phyloP scores from a whole-genome alignment of 2,797 vertebrate genomes.

The Pangasius macronema region DNA sequence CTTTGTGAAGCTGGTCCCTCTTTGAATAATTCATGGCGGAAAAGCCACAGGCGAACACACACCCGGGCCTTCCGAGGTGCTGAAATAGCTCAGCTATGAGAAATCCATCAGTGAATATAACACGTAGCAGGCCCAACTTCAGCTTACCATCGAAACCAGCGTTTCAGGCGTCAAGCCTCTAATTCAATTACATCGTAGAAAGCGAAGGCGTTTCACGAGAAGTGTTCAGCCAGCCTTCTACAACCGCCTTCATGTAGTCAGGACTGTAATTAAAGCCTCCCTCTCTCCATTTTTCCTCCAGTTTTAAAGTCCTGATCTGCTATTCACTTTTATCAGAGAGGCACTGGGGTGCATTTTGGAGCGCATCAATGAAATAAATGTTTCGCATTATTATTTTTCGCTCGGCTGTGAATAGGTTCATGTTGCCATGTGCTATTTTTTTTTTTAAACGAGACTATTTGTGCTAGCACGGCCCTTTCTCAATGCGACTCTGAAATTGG shows the following conservation, averaged over 20 bases:
- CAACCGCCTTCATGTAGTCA: constrained; percentile 4
- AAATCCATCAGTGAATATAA: constrained; percentile 47
- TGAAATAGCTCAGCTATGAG: constrained; percentile 67
- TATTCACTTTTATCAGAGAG: constrained; percentile 32
- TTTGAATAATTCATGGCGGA: constrained; percentile 78
- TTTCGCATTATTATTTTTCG: not conserved
- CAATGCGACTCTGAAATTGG: constrained; percentile 68
- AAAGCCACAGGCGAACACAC: constrained; percentile 72
- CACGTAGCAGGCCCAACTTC: constrained; percentile 28
- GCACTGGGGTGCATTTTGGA: constrained; percentile 35
- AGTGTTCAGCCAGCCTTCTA: constrained; percentile 30
- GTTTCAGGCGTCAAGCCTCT: constrained; percentile 37
- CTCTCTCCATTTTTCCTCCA: not conserved
- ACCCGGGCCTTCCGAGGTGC: constrained; percentile 59
- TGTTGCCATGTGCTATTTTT: not conserved
- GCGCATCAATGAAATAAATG: constrained; percentile 45
- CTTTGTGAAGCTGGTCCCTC: constrained; percentile 67
- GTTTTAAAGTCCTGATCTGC: constrained; percentile 36
- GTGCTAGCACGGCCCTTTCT: constrained; percentile 69
- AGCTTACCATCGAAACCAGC: constrained; percentile 23
- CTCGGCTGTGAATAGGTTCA: constrained; percentile 21
- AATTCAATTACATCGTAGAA: constrained; percentile 55
- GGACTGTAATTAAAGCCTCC: constrained; percentile 32
- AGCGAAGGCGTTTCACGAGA: constrained; percentile 38
- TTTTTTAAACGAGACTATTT: constrained; percentile 61